phyloP scores from a whole-genome alignment of 1,140 invertebrate species.

The Calosoma granatense region DNA sequence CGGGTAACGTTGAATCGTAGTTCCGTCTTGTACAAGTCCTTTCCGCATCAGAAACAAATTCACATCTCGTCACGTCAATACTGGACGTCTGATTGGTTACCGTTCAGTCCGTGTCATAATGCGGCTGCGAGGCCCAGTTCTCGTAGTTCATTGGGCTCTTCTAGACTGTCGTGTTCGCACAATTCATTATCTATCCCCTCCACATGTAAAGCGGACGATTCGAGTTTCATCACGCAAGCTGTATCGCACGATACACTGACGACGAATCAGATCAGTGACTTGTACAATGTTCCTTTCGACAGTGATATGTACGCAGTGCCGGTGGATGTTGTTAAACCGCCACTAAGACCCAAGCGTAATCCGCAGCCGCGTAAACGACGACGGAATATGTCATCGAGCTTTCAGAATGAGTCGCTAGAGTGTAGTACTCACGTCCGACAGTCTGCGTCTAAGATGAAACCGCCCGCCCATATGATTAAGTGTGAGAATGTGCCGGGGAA shows the following conservation, averaged over 20 bases:
- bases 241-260: conserved; percentile 70
- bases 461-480: conserved; percentile 32
- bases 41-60: conserved; percentile 13
- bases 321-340: conserved; percentile 60
- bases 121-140: conserved; percentile 51
- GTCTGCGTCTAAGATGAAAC: conserved; percentile 34
- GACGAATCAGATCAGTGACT: conserved; percentile 62
- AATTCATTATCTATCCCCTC: conserved; percentile 63
- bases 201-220: conserved; percentile 62
- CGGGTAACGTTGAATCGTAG: conserved; percentile 10
- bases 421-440: conserved; percentile 35
- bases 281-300: conserved; percentile 77
- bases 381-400: conserved; percentile 44
- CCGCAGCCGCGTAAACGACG: conserved; percentile 47
- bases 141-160: conserved; percentile 57
- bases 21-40: conserved; percentile 9
- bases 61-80: conserved; percentile 25
- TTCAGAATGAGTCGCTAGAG: conserved; percentile 37
- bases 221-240: conserved; percentile 74
- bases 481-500: conserved; percentile 39
- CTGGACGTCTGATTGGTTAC: conserved; percentile 49
- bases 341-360: conserved; percentile 44
- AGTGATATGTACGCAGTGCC: conserved; percentile 79
- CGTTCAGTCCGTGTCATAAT: conserved; percentile 48
- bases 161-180: conserved; percentile 67